A percentile compares a stretch with the other conserved stretches of the same genome.
Evolutionary conservation across 2,113 vertebrate genomes (phyloP).

Genomic region (Antechinus flavipes): DNA sequence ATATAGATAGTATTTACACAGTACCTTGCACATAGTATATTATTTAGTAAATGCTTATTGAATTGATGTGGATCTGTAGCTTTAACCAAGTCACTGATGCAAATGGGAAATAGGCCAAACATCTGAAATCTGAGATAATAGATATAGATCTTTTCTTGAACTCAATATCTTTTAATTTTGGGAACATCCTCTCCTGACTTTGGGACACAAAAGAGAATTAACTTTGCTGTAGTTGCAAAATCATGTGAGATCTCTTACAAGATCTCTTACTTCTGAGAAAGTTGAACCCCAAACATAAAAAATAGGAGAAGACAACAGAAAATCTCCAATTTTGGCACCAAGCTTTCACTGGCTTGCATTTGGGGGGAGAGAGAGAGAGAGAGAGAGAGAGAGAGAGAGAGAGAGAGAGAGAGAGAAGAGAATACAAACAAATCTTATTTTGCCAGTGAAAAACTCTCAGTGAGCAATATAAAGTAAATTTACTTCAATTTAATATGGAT

Average conservation of each 20-base stretch:
- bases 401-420: not conserved
- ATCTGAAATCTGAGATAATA: not conserved
- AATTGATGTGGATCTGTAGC: conserved; percentile 2
- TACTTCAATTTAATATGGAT: conserved; percentile 76
- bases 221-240: conserved; percentile 13
- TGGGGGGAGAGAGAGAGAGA: conserved; percentile 50
- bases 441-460: conserved; percentile 62
- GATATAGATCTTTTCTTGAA: conserved; percentile 16
- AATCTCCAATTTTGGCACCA: conserved; percentile 8
- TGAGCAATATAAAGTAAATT: conserved; percentile 74
- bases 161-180: conserved; percentile 18
- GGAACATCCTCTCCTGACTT: not conserved
- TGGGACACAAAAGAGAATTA: not conserved
- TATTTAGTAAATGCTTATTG: conserved; percentile 12
- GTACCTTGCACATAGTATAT: not conserved
- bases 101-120: conserved; percentile 14
- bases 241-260: conserved; percentile 45
- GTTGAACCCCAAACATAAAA: conserved; percentile 48
- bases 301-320: conserved; percentile 54
- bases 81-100: conserved; percentile 29
- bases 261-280: conserved; percentile 27
- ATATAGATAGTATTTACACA: not conserved
- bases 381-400: conserved; percentile 44
- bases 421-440: conserved; percentile 59
- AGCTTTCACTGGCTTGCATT: conserved; percentile 16